Evolutionary conservation across 2,113 vertebrate genomes (phyloP).

Genomic region (Carassius gibelio): DNA sequence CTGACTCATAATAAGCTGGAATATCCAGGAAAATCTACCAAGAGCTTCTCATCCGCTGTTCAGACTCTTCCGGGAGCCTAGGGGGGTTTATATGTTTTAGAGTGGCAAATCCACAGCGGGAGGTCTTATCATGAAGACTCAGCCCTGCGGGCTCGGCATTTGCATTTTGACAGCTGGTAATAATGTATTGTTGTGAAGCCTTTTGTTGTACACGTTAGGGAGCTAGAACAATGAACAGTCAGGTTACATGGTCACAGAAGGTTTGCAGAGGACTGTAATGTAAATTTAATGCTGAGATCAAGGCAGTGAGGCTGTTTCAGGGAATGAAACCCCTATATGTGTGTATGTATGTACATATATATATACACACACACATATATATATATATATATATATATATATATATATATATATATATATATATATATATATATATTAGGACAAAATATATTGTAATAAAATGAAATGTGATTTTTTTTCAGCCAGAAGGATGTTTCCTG

Average conservation of each 20-base stretch:
- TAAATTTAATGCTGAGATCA: background rate
- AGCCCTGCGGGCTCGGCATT: constrained; percentile 4
- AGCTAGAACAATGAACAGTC: background rate
- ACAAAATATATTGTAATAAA: background rate
- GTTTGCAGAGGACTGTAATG: background rate
- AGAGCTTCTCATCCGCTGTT: constrained; percentile 24
- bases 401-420: background rate
- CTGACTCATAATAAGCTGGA: background rate
- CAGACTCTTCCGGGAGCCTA: background rate
- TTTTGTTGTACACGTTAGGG: constrained; percentile 15
- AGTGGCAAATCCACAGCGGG: background rate
- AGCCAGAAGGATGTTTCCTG: constrained; percentile 55
- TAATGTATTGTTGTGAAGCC: constrained; percentile 4
- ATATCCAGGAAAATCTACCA: constrained; percentile 32
- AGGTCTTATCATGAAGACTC: background rate
- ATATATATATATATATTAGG: background rate
- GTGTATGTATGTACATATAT: background rate
- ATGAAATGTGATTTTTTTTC: constrained; percentile 4
- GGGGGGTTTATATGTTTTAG: constrained; percentile 1
- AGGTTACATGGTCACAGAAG: background rate
- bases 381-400: background rate
- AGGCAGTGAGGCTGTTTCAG: background rate
- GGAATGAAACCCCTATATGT: background rate
- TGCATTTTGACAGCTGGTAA: constrained; percentile 21
- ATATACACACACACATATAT: background rate